Conservation (phyloP, 2,113 vertebrate species). For the Elephas maximus region DNA sequence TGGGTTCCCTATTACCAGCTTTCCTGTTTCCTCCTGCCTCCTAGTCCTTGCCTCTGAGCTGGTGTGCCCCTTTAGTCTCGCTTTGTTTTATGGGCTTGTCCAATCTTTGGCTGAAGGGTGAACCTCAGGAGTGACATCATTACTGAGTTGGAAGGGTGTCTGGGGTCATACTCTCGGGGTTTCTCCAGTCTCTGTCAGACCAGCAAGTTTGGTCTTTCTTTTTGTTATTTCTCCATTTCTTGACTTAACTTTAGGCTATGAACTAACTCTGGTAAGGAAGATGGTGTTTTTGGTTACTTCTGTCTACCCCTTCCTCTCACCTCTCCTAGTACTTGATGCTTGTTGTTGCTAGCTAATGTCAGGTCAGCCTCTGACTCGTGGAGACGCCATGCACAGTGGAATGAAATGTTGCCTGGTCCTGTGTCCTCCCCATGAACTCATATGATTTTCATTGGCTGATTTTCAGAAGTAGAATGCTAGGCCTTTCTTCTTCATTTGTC, state of each 20-base stretch:
- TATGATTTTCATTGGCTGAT: not conserved
- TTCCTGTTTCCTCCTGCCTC: no score
- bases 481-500: not conserved
- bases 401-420: not conserved
- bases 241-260: slow-evolving; percentile 9
- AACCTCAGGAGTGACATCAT: no score
- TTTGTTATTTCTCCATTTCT: not conserved
- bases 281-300: not conserved
- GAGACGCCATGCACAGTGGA: not conserved
- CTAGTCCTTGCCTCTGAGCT: no score
- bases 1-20: no score
- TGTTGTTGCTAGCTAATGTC: not conserved
- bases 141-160: no score
- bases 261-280: slow-evolving; percentile 28
- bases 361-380: no score
- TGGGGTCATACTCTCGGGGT: no score
- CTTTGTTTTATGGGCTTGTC: no score
- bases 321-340: not conserved
- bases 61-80: no score
- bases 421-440: not conserved
- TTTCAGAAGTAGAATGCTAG: not conserved
- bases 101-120: no score
- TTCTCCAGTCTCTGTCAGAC: no score
- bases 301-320: not conserved
- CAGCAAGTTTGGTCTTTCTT: no score